Percentiles rank a stretch among this genome's conserved stretches.
Evolutionary conservation across 2,113 vertebrate species (phyloP).

Genomic region (Rhabdomys dilectus): DNA sequence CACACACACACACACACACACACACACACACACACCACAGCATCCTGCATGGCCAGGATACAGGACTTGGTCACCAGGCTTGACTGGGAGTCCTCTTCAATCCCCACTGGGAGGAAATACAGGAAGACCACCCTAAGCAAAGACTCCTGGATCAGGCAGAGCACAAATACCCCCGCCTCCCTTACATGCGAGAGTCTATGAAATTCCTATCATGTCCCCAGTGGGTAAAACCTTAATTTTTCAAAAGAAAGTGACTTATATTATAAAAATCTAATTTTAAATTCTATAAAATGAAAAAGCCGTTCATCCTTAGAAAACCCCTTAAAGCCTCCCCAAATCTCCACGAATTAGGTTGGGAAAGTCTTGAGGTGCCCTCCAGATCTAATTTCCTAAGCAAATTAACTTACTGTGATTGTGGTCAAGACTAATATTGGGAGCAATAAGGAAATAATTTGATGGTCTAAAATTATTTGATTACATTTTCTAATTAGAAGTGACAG

Average conservation of each 20-base stretch:
- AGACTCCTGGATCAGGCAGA: not conserved
- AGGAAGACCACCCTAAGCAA: not conserved
- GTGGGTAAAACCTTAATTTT: constrained; percentile 28
- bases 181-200: not conserved
- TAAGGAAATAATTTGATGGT: constrained; percentile 61
- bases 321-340: constrained; percentile 29
- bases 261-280: constrained; percentile 48
- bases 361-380: constrained; percentile 46
- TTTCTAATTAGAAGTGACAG: constrained; percentile 57
- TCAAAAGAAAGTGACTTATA: constrained; percentile 37
- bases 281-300: constrained; percentile 51
- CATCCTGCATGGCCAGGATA: no score
- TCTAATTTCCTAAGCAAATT: constrained; percentile 63
- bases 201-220: not conserved
- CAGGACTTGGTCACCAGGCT: not conserved
- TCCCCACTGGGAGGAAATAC: not conserved
- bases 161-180: not conserved
- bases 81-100: not conserved
- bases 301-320: constrained; percentile 31
- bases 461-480: constrained; percentile 46
- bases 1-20: not conserved
- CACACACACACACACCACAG: not conserved
- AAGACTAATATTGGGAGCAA: constrained; percentile 10
- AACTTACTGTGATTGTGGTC: constrained; percentile 48
- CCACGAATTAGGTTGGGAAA: constrained; percentile 34